Evolutionary conservation across 2,797 vertebrate species (phyloP), one percentile per base, ranked within the genome.

Genomic region (Sardinella longiceps): DNA sequence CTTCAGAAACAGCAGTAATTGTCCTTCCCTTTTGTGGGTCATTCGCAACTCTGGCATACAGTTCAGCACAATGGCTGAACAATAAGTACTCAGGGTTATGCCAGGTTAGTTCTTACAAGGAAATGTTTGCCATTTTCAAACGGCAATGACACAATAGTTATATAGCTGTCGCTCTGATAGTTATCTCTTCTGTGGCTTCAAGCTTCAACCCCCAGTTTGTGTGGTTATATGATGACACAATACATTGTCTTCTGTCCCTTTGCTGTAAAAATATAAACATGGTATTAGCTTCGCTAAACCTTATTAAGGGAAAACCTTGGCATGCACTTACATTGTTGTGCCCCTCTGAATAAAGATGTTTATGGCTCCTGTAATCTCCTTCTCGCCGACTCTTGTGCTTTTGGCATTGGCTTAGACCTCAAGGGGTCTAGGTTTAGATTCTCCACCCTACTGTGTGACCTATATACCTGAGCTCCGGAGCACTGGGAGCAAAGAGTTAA

Each of bases 391-490:
- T 37, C 33, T 3, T 77, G 70, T 18, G 10, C 33, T 39, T 43
- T 77, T 77, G 70, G 70, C 33, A 1, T 43, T 23, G 12, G 70
- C 18, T 23, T 18, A 28, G 30, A 30, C 30, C 66, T 33, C 1
- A 77, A 6, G 70, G 70, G 33, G 70, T 77, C 70, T 20, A 39
- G 70, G 70, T 39, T 77, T 77, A 77, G 70, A 23, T 39, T 77
- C 15, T 37, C 70, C 70, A 77, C 70, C 56, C 70, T 77, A 30
- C 33, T 77, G 70, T 77, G 70, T 77, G 70, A 77, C 33, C 33
- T 33, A 77, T 77, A 77, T 77, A 77, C 10, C 18, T 43, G 37
- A 6, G 15, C 33, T 5, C 23, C 43, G 33, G 18, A 43, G 66
- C 66, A 20, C 30, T 74, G 14, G 30, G 33, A 15, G 66, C 30